Evolutionary conservation across 2,888 invertebrate species (phyloP), one percentile per base, ranked within the genome.

Genomic region (Drosophila koepferae): DNA sequence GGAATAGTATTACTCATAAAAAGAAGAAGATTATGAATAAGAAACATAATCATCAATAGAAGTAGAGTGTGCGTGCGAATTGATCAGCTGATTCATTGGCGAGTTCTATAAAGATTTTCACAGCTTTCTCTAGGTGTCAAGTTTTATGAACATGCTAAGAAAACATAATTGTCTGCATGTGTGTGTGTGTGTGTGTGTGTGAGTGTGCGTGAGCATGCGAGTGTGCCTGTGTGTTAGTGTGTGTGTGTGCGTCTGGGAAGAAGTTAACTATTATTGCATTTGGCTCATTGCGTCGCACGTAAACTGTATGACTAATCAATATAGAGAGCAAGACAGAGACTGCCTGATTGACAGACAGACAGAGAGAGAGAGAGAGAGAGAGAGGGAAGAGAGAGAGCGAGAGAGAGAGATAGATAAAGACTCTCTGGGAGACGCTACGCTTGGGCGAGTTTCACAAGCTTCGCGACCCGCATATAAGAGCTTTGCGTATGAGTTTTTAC

Each of bases 241-340:
- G 53, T 34, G 41, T 53, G 16, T 63, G 36, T 54, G 31, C 55
- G 80, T 61, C 67, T 76, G 68, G 53, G 62, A 69, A 69, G 63
- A 54, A 54, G 64, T 55, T 67, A 61, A 69, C 46, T 68, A 44
- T 23, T 48, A 20, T 44, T 61, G 41, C 74, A 70, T 74, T 77
- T 74, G 63, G 71, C 75, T 74, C 63, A 77, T 75, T 75, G 77
- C 63, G 68, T 63, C 48, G 74, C 79, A 76, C 80, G 65, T 76
- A 80, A 68, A 72, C 18, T 40, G 82, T 79, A 76, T 81, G 81
- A 81, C 82, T 81, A 81, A 81, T 81, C 82, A 65, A 79, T 68
- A 63, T 59, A 64, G 59, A 71, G 75, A 71, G 75, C 61, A 68
- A 18, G 48, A 62, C 43, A 44, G 61, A 44, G 49, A 62, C 23